Evolutionary conservation across 2,797 vertebrate genomes (phyloP), one percentile per base, ranked within the genome.

Genomic region (Enteromius radiatus): DNA sequence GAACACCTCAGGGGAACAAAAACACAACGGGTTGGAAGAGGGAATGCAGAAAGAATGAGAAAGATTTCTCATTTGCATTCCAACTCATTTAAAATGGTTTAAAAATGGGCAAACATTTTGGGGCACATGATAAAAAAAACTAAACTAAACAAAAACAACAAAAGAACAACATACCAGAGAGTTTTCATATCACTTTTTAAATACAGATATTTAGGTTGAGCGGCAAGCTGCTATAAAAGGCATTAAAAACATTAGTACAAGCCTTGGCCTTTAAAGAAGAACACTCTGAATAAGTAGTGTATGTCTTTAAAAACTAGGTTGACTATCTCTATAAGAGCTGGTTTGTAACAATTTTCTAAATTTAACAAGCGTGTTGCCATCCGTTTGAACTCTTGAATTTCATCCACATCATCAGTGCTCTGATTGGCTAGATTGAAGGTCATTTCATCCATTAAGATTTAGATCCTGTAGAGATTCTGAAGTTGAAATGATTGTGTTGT

Each of bases 1-100:
- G 73, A 76, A 74, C 81, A 76, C 81, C 81, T 82, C 81, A 76
- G 81, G 73, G 81, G 64, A 59, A 76, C 81, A 76, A 82, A 76
- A 82, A 76, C 81, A 76, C 73, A 76, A 82, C 64, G 73, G 81
- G 81, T 82, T 74, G 73, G 81, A 68, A 69, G 28, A 59, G 38
- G 26, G 73, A 82, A 82, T 45, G 64, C 47, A 43, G 45, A 67
- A 82, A 80, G 41, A 80, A 80, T 80, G 78, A 80, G 78, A 33
- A 71, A 67, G 43, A 63, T n/a, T 56, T 76, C 81, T 82, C 73
- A 82, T 82, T 82, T 76, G 73, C 81, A 76, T 82, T 76, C 73
- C 12, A 28, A 43, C 49, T 82, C 64, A 76, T 76, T 76, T 82
- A 82, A 76, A 75, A 76, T 59, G 45, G 71, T 68, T 76, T 82